phyloP scores from a whole-genome alignment of 2,113 vertebrate species.

The Podiceps cristatus region DNA sequence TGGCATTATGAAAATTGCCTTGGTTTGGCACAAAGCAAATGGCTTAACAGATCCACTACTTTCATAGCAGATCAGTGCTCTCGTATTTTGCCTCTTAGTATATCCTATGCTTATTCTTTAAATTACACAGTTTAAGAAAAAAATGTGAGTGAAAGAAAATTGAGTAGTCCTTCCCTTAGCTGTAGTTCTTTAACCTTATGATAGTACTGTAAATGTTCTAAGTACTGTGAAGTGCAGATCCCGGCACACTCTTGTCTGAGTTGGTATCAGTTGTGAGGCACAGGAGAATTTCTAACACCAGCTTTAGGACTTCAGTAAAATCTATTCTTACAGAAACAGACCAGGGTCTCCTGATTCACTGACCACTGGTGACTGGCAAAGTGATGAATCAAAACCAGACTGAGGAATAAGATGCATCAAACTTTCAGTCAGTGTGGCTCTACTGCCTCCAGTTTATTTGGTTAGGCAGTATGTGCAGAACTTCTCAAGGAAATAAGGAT shows the following conservation, averaged over 20 bases:
- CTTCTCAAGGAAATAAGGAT: neutral
- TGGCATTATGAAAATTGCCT: constrained; percentile 32
- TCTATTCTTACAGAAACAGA: neutral
- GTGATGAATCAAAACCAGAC: neutral
- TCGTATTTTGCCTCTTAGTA: constrained; percentile 47
- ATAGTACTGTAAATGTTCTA: neutral
- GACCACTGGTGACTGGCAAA: neutral
- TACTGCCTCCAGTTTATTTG: neutral
- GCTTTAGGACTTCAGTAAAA: neutral
- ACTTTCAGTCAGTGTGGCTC: neutral
- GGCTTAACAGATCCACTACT: constrained; percentile 20
- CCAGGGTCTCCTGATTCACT: neutral
- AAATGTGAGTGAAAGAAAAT: neutral
- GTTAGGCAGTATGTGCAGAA: neutral
- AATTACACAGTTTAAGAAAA: neutral
- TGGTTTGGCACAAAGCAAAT: constrained; percentile 38
- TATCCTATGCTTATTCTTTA: neutral
- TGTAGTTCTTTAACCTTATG: neutral
- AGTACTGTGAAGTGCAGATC: neutral
- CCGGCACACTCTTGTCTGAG: neutral
- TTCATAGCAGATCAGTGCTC: constrained; percentile 34
- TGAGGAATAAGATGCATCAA: neutral
- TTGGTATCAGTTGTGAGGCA: neutral
- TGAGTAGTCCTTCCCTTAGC: neutral
- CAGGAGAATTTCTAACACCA: neutral